Conservation (phyloP, 1,140 invertebrate species). For the Paraescarpia echinospica region DNA sequence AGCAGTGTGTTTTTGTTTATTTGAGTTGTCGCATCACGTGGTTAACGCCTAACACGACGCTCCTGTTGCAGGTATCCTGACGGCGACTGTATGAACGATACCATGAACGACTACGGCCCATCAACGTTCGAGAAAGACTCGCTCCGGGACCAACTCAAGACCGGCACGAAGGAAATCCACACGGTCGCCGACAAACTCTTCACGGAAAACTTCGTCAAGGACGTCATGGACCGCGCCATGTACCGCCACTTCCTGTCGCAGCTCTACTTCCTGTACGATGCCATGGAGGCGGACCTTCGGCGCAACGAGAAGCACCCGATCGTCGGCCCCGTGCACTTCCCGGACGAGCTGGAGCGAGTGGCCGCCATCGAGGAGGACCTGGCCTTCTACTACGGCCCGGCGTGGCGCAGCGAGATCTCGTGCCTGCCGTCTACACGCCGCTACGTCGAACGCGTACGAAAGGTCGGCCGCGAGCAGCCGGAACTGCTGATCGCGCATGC, state of each 20-base stretch:
- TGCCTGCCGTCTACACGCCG: background rate
- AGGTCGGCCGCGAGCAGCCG: background rate
- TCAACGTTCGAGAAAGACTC: background rate
- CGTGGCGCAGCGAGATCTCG: conserved; percentile 11
- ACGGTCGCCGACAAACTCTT: conserved; percentile 6
- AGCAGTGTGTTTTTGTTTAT: background rate
- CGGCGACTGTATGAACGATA: background rate
- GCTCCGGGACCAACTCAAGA: background rate
- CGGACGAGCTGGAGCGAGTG: conserved; percentile 11
- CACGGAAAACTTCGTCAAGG: background rate
- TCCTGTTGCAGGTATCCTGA: background rate
- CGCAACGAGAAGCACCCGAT: background rate
- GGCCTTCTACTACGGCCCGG: conserved; percentile 1
- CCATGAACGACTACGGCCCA: background rate
- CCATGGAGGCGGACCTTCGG: background rate
- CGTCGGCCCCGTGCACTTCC: conserved; percentile 8
- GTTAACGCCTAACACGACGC: background rate
- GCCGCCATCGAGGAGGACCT: conserved; percentile 4
- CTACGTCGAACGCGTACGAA: background rate
- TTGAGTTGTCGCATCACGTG: background rate
- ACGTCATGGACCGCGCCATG: background rate
- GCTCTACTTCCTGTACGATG: conserved; percentile 8
- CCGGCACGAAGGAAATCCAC: background rate
- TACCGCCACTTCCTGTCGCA: conserved; percentile 7
- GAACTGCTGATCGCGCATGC: conserved; percentile 12